Conservation (phyloP, 2,888 invertebrate species). For the Craniophora ligustri region DNA sequence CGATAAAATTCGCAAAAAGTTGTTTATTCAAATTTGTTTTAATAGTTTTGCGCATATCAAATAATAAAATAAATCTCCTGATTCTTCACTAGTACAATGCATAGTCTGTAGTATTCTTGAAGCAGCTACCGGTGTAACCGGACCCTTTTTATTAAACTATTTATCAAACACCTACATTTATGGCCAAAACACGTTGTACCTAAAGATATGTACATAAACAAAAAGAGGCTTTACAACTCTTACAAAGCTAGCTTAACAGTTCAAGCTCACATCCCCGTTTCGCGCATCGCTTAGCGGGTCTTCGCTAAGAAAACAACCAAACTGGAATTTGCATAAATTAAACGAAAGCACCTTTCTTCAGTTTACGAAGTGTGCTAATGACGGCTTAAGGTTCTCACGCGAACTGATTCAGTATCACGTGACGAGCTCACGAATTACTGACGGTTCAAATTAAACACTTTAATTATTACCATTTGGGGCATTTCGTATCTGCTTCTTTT, state of each 20-base stretch:
- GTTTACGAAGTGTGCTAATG: constrained; percentile 79
- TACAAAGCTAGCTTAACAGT: constrained; percentile 51
- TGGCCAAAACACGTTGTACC: neutral
- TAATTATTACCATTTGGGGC: constrained; percentile 15
- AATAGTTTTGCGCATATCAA: too few species aligned
- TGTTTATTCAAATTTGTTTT: too few species aligned
- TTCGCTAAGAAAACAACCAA: constrained; percentile 80
- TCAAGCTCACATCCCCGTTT: constrained; percentile 57
- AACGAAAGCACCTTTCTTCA: constrained; percentile 75
- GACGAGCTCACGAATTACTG: constrained; percentile 55
- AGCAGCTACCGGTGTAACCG: too few species aligned
- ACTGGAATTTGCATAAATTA: constrained; percentile 85
- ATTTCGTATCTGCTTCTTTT: constrained; percentile 1
- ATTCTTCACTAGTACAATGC: too few species aligned
- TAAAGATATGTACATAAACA: constrained; percentile 1
- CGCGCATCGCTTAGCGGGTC: constrained; percentile 64
- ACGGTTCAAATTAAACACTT: constrained; percentile 39
- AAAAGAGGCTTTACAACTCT: constrained; percentile 35
- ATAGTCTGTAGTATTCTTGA: too few species aligned
- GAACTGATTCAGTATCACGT: constrained; percentile 71
- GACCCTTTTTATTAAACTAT: too few species aligned
- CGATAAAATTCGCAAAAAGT: too few species aligned
- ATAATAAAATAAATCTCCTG: too few species aligned
- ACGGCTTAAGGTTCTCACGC: constrained; percentile 75
- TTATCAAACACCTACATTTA: neutral